Conservation (phyloP, 1,140 invertebrate genomes). For the Drosophila serrata region DNA sequence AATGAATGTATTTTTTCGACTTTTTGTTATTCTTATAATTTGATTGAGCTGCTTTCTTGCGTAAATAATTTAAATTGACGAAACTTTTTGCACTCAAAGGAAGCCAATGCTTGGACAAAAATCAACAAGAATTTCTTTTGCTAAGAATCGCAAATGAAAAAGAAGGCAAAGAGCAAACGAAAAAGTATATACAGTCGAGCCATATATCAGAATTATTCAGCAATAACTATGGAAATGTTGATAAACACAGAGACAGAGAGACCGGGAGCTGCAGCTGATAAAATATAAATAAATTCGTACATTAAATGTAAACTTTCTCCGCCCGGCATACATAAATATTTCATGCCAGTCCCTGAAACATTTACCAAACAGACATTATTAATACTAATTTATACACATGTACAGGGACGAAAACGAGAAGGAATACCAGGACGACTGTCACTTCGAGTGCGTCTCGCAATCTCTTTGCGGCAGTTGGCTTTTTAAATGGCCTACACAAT, state of each 20-base stretch:
- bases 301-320: constrained; percentile 39
- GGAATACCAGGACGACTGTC: not conserved
- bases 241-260: not conserved
- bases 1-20: not conserved
- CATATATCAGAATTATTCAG: constrained; percentile 52
- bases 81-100: constrained; percentile 31
- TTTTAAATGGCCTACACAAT: constrained; percentile 66
- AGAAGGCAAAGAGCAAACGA: not conserved
- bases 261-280: constrained; percentile 36
- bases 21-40: constrained; percentile 12
- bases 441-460: constrained; percentile 21
- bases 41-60: constrained; percentile 34
- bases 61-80: constrained; percentile 38
- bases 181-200: constrained; percentile 14
- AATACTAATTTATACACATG: constrained; percentile 69
- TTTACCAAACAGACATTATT: constrained; percentile 66
- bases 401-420: not conserved
- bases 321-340: constrained; percentile 32
- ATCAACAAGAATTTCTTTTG: constrained; percentile 12
- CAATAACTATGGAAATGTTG: constrained; percentile 47
- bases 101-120: constrained; percentile 15
- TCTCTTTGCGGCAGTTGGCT: constrained; percentile 61
- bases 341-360: constrained; percentile 43
- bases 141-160: not conserved
- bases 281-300: constrained; percentile 45